Conservation (phyloP, 1,140 invertebrate genomes). For the Papilio machaon region DNA sequence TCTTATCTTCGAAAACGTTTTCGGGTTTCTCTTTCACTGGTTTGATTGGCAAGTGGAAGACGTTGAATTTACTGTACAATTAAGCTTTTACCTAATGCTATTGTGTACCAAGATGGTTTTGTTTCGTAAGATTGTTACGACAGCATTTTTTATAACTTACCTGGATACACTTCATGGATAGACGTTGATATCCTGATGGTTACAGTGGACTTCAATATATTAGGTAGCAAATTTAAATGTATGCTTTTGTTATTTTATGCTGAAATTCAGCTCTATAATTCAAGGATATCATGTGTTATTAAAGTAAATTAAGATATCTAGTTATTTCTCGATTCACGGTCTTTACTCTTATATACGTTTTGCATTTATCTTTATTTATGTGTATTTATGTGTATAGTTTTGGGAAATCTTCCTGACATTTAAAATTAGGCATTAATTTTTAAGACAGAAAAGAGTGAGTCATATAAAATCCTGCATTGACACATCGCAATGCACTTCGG, state of each 20-base stretch:
- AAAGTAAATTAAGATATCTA: too few relatives aligned
- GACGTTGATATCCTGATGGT: too few relatives aligned
- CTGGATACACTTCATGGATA: too few relatives aligned
- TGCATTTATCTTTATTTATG: too few relatives aligned
- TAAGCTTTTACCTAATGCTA: background rate
- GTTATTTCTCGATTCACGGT: too few relatives aligned
- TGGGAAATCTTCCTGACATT: too few relatives aligned
- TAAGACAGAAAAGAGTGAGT: background rate
- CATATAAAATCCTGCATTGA: slow-evolving; percentile 8
- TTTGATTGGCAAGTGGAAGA: slow-evolving; percentile 23
- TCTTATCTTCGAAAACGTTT: slow-evolving; percentile 33
- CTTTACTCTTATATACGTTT: too few relatives aligned
- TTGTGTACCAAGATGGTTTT: slow-evolving; percentile 2
- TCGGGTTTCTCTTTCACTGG: slow-evolving; percentile 25
- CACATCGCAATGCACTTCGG: background rate
- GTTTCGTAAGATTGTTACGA: slow-evolving; percentile 1
- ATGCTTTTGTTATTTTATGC: too few relatives aligned
- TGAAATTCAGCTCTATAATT: too few relatives aligned
- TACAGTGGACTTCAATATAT: background rate
- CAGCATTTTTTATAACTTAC: background rate
- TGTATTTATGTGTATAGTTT: too few relatives aligned
- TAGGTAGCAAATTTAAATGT: background rate
- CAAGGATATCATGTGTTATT: too few relatives aligned
- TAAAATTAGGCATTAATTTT: background rate
- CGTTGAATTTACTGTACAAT: background rate